Conservation (phyloP, 1,140 invertebrate genomes). For the Caenorhabditis latens region DNA sequence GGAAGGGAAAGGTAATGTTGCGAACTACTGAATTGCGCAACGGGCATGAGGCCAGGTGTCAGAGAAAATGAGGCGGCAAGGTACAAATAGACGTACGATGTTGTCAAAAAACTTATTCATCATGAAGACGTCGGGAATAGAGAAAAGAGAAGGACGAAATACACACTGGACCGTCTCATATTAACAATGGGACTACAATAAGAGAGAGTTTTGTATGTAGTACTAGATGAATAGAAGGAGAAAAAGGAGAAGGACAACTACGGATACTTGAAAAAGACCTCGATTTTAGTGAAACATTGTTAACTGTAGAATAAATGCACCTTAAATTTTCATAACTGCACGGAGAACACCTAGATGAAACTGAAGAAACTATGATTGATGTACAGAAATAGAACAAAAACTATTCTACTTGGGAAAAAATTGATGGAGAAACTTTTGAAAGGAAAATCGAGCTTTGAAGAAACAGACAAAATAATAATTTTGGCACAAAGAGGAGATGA, state of each 20-base stretch:
- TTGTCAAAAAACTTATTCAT: slow-evolving; percentile 35
- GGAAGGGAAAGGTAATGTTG: not conserved
- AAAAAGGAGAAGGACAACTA: not conserved
- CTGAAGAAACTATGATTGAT: too few species aligned
- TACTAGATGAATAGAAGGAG: not conserved
- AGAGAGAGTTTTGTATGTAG: slow-evolving; percentile 3
- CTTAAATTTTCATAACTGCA: not conserved
- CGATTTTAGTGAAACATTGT: not conserved
- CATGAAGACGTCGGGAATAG: slow-evolving; percentile 18
- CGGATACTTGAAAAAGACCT: slow-evolving; percentile 6
- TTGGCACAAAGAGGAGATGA: not conserved
- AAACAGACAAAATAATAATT: not conserved
- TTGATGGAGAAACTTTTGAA: not conserved
- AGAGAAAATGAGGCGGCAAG: not conserved
- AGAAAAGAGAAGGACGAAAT: slow-evolving; percentile 6
- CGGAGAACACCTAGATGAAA: too few species aligned
- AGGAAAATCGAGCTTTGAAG: not conserved
- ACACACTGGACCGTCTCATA: slow-evolving; percentile 20
- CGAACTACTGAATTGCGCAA: slow-evolving; percentile 43
- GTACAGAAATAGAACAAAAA: too few species aligned
- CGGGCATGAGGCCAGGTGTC: slow-evolving; percentile 15
- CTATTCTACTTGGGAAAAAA: not conserved
- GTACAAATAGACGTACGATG: slow-evolving; percentile 4
- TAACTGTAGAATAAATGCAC: not conserved
- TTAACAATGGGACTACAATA: slow-evolving; percentile 41